Evolutionary conservation across 2,113 vertebrate species (phyloP), one percentile per base, ranked within the genome.

Genomic region (Notarius lentiginosus): DNA sequence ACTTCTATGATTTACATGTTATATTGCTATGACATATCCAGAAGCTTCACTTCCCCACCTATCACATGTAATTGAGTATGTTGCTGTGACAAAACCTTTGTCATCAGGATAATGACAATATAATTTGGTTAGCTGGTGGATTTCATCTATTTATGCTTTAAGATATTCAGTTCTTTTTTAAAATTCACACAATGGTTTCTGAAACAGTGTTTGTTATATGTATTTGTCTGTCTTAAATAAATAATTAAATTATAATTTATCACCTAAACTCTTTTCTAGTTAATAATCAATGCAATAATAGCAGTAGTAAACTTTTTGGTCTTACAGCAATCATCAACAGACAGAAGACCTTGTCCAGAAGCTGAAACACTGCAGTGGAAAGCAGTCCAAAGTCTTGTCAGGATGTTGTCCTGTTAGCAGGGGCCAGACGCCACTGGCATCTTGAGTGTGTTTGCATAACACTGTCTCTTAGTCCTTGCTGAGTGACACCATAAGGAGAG

Each of bases 401-500:
- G 86, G 15, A 63, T 84, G 22, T 76, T 82, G 82, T 63, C 70
- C 7, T 86, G 65, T 34, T 34, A 76, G 80, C 73, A 41, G 66
- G 10, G 60, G 53, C 76, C 81, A 90, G 75, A 79, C 79, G 84
- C 51, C 22, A 56, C 27, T 72, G 77, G 70, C 70, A 79, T 72
- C 51, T 24, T 83, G 79, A 80, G 56, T 60, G 79, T 90, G 53
- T 86, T 84, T 84, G 82, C 72, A 72, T 79, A 34, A 73, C 82
- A 65, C 63, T 81, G 70, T 47, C 70, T 79, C 11, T 65, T 82
- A 70, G 76, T 83, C 68, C 83, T 82, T 65, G 82, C 82, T 79
- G 84, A 85, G 82, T 49, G 10, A 17, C 61, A 70, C 82, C 88
- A 88, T 88, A 88, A 84, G 86, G 70, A 82, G 56, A 66, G 41